Evolutionary conservation across 2,888 invertebrate species (phyloP).

Genomic region (Hofmannophila pseudospretella): DNA sequence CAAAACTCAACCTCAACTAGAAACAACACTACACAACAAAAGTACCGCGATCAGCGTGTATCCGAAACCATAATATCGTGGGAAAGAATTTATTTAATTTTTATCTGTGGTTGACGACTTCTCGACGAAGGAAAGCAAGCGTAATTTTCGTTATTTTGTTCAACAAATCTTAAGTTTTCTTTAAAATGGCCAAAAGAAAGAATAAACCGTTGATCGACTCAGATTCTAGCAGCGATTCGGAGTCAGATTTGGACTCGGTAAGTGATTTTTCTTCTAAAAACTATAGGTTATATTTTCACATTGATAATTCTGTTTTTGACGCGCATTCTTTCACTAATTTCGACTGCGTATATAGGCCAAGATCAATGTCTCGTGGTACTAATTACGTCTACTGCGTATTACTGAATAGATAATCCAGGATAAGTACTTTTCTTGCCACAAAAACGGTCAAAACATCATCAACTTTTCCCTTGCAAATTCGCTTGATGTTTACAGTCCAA

Average conservation of each 20-base stretch:
- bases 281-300: constrained; percentile 47
- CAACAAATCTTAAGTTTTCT: constrained; percentile 25
- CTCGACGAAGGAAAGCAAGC: constrained; percentile 21
- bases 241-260: constrained; percentile 91
- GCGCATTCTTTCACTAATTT: constrained; percentile 51
- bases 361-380: constrained; percentile 52
- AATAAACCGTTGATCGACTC: constrained; percentile 90
- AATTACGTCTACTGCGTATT: constrained; percentile 43
- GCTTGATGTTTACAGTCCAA: constrained; percentile 22
- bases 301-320: constrained; percentile 29
- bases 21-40: too few species aligned
- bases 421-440: constrained; percentile 1
- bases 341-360: constrained; percentile 63
- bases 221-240: constrained; percentile 86
- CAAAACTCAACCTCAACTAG: too few species aligned
- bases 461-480: constrained; percentile 9
- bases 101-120: constrained; percentile 5
- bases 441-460: constrained; percentile 4
- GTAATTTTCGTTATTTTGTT: constrained; percentile 27
- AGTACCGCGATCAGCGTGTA: too few species aligned
- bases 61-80: too few species aligned
- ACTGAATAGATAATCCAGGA: constrained; percentile 17
- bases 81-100: constrained; percentile 1
- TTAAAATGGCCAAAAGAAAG: constrained; percentile 88
- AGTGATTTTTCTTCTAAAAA: constrained; percentile 55